phyloP scores from a whole-genome alignment of 2,888 invertebrate genomes.

The Agrochola litura region DNA sequence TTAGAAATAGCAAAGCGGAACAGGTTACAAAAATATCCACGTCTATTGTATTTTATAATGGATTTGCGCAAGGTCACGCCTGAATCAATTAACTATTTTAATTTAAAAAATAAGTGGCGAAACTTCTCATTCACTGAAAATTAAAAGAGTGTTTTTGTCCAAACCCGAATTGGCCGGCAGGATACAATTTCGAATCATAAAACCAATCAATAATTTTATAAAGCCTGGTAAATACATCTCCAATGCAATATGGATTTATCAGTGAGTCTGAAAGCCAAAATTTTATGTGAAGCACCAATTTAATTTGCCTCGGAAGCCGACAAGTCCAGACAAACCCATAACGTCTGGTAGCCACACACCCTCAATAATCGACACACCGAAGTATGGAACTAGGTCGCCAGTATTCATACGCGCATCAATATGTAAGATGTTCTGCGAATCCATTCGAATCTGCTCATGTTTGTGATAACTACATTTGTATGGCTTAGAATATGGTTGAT shows the following conservation, averaged over 20 bases:
- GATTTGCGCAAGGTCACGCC: no score
- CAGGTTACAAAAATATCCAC: no score
- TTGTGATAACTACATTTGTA: slow-evolving; percentile 47
- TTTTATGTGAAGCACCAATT: neutral
- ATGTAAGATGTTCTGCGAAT: slow-evolving; percentile 59
- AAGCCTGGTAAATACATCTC: neutral
- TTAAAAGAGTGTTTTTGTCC: neutral
- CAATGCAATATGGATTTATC: neutral
- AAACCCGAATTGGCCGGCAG: no score
- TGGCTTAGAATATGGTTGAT: neutral
- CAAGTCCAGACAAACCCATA: slow-evolving; percentile 5
- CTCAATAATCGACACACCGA: slow-evolving; percentile 50
- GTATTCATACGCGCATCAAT: slow-evolving; percentile 61
- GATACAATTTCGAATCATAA: neutral
- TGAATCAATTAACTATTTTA: no score
- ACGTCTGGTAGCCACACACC: slow-evolving; percentile 32
- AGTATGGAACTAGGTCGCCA: slow-evolving; percentile 54
- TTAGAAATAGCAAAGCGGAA: no score
- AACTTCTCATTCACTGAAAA: neutral
- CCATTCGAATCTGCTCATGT: slow-evolving; percentile 50
- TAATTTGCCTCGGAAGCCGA: neutral
- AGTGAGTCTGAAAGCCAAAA: neutral
- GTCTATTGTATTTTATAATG: no score
- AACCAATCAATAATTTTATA: neutral
- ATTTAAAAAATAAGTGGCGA: neutral